Percentiles rank a stretch among this genome's conserved stretches.
Conservation (phyloP, 1,140 invertebrate species). For the Papilio polyxenes region DNA sequence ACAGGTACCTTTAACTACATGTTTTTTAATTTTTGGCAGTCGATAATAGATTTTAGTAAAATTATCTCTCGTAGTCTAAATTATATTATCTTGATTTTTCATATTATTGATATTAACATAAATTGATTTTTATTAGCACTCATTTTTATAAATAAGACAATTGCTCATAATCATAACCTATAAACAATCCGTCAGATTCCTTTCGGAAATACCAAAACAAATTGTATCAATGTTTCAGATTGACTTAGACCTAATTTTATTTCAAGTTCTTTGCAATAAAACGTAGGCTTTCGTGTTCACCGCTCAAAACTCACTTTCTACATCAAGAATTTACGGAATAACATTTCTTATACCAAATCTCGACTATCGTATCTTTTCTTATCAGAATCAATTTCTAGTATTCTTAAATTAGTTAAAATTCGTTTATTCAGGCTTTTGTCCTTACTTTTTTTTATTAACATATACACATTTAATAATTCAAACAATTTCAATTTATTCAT, state of each 20-base stretch:
- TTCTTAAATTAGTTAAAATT: too few relatives aligned
- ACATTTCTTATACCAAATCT: background rate
- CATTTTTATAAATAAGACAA: background rate
- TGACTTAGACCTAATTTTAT: slow-evolving; percentile 2
- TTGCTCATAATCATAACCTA: background rate
- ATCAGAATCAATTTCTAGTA: background rate
- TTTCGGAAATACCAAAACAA: slow-evolving; percentile 22
- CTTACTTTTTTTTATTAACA: too few relatives aligned
- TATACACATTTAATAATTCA: background rate
- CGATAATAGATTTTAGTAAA: too few relatives aligned
- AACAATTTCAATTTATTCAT: background rate
- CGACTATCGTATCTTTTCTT: background rate
- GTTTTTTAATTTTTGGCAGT: too few relatives aligned
- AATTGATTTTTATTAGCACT: too few relatives aligned
- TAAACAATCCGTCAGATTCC: background rate
- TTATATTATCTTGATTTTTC: too few relatives aligned
- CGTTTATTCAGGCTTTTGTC: too few relatives aligned
- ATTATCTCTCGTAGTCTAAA: too few relatives aligned
- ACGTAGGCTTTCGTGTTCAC: background rate
- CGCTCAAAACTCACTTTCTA: slow-evolving; percentile 1
- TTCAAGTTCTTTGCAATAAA: background rate
- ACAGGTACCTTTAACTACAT: too few relatives aligned
- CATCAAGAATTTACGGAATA: background rate
- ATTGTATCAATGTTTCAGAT: slow-evolving; percentile 17
- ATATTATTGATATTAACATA: too few relatives aligned